Percentiles rank a stretch among this genome's conserved stretches.
These are phyloP conservation scores for Ornithoptera priamus DNA, from an alignment of 2,888 invertebrate species.

Conservation along the genomic window DNA sequence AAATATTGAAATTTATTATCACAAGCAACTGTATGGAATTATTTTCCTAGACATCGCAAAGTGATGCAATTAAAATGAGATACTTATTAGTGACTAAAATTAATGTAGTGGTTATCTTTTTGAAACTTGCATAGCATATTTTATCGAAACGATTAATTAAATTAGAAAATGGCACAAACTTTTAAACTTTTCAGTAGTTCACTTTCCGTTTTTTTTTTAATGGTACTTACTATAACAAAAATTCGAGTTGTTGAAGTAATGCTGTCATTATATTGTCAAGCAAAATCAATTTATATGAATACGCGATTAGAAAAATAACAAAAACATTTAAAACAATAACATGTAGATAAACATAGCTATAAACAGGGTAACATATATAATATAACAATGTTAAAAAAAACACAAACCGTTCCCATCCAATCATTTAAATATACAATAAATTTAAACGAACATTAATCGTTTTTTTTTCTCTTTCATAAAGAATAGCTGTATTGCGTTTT, in stretches of 20 bases:
- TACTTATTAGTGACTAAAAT: no score
- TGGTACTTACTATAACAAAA: slow-evolving; percentile 23
- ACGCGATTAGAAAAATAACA: slow-evolving; percentile 27
- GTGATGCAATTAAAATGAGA: not conserved
- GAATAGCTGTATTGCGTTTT: slow-evolving; percentile 22
- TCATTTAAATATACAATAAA: slow-evolving; percentile 21
- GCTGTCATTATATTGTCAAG: no score
- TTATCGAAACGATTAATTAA: not conserved
- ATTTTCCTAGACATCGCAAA: not conserved
- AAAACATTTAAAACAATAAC: slow-evolving; percentile 57
- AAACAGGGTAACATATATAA: slow-evolving; percentile 64
- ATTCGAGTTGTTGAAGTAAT: not conserved
- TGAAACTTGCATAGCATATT: not conserved
- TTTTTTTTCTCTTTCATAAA: slow-evolving; percentile 33
- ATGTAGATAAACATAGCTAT: slow-evolving; percentile 60
- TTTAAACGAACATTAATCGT: slow-evolving; percentile 34
- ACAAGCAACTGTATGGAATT: slow-evolving; percentile 12
- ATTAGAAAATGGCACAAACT: slow-evolving; percentile 54
- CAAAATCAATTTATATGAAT: not conserved
- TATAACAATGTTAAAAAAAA: slow-evolving; percentile 59
- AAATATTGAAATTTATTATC: slow-evolving; percentile 16
- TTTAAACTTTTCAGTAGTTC: slow-evolving; percentile 37
- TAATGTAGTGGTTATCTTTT: no score
- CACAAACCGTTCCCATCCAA: slow-evolving; percentile 18
- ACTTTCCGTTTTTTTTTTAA: slow-evolving; percentile 28